Evolutionary conservation across 2,797 vertebrate genomes (phyloP).

Genomic region (Sciurus vulgaris): DNA sequence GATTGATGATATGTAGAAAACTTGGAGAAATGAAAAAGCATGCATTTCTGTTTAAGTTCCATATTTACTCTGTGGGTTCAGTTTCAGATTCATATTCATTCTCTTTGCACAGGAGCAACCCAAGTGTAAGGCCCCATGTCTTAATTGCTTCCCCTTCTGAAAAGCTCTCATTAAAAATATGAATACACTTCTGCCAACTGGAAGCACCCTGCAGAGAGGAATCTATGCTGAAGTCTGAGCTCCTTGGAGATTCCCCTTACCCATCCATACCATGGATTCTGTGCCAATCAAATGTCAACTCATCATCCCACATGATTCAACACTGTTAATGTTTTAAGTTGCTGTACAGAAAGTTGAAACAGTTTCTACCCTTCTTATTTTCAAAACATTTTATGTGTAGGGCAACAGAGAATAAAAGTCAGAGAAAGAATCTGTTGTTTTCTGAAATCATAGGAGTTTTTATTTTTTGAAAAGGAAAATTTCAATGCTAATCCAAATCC

Average conservation of each 20-base stretch:
- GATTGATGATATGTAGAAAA: background rate
- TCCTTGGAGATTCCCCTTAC: slow-evolving; percentile 81
- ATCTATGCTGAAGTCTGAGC: slow-evolving; percentile 58
- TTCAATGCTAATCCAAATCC: slow-evolving; percentile 44
- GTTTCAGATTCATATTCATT: background rate
- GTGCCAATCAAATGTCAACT: slow-evolving; percentile 85
- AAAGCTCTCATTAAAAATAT: slow-evolving; percentile 66
- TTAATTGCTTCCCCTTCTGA: slow-evolving; percentile 66
- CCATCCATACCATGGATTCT: slow-evolving; percentile 79
- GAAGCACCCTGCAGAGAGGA: slow-evolving; percentile 70
- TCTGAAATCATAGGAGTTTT: slow-evolving; percentile 16
- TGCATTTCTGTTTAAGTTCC: background rate
- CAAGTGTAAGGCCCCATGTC: slow-evolving; percentile 62
- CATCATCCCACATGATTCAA: slow-evolving; percentile 77
- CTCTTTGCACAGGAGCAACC: background rate
- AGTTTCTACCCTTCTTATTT: slow-evolving; percentile 81
- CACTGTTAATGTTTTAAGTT: slow-evolving; percentile 81
- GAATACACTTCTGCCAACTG: slow-evolving; percentile 56
- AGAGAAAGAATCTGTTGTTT: background rate
- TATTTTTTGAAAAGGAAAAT: slow-evolving; percentile 46
- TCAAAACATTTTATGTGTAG: slow-evolving; percentile 26
- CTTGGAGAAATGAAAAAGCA: background rate
- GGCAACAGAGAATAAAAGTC: background rate
- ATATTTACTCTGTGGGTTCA: background rate
- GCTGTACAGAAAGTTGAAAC: slow-evolving; percentile 81